Conservation (phyloP, 2,888 invertebrate genomes). For the Mimachlamys varia region DNA sequence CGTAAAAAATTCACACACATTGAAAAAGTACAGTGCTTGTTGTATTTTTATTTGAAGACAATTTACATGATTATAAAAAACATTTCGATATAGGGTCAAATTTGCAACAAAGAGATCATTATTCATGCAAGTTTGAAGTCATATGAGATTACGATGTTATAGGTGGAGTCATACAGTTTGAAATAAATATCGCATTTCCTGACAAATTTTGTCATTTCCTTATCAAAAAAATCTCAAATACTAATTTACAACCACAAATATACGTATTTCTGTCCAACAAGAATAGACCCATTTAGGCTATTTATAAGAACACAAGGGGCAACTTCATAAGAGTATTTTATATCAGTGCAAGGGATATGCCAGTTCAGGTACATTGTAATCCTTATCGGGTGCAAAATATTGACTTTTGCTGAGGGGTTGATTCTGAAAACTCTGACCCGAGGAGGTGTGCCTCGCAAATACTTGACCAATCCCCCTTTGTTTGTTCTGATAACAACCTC, state of each 20-base stretch:
- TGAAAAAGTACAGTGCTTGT: background rate
- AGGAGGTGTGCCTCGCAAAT: slow-evolving; percentile 12
- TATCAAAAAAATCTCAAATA: slow-evolving; percentile 23
- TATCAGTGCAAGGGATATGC: background rate
- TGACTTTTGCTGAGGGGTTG: slow-evolving; percentile 18
- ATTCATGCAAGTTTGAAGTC: slow-evolving; percentile 7
- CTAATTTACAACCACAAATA: slow-evolving; percentile 27
- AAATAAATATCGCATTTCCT: slow-evolving; percentile 23
- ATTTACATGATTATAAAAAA: slow-evolving; percentile 8
- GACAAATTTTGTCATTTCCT: slow-evolving; percentile 33
- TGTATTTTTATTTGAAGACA: background rate
- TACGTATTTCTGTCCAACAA: background rate
- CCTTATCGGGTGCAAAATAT: slow-evolving; percentile 36
- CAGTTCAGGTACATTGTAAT: slow-evolving; percentile 32
- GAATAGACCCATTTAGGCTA: slow-evolving; percentile 31
- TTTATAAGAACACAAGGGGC: slow-evolving; percentile 34
- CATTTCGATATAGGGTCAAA: background rate
- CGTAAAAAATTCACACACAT: background rate
- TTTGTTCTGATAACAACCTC: background rate
- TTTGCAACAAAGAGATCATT: background rate
- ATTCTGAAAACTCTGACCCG: slow-evolving; percentile 26
- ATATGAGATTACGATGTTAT: background rate
- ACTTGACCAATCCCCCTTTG: slow-evolving; percentile 7
- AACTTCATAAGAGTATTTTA: slow-evolving; percentile 19
- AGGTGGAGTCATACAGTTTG: background rate